Evolutionary conservation across 2,113 vertebrate species (phyloP).

Genomic region (Shinisaurus crocodilurus): DNA sequence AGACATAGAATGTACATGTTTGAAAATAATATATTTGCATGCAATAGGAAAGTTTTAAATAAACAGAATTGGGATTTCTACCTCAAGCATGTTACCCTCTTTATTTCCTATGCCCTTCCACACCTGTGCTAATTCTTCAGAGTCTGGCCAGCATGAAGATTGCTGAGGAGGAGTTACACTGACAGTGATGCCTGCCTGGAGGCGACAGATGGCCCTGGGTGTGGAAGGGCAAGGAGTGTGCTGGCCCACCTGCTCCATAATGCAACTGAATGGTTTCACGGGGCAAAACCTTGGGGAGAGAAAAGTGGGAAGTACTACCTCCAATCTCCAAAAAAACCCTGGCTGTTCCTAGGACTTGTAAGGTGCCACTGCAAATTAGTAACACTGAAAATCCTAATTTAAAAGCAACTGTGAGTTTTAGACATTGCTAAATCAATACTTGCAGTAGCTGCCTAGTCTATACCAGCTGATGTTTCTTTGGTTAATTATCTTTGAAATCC

Average conservation of each 20-base stretch:
- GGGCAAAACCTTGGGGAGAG: neutral
- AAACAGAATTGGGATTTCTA: neutral
- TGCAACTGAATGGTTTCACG: neutral
- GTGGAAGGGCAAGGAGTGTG: neutral
- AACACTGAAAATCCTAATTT: constrained; percentile 80
- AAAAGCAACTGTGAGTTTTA: constrained; percentile 59
- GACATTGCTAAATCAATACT: constrained; percentile 78
- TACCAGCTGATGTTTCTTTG: constrained; percentile 58
- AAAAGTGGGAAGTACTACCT: neutral
- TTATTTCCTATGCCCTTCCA: neutral
- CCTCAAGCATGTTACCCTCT: neutral
- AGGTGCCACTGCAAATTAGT: constrained; percentile 69
- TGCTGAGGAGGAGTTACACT: neutral
- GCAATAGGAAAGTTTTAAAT: neutral
- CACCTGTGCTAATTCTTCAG: too few species aligned
- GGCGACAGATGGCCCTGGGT: neutral
- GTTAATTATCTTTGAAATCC: constrained; percentile 47
- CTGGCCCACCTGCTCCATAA: neutral
- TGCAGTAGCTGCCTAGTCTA: constrained; percentile 68
- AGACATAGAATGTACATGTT: neutral
- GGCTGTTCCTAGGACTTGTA: constrained; percentile 4
- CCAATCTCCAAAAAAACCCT: neutral
- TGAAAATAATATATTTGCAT: neutral
- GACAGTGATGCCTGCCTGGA: neutral
- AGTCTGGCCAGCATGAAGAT: neutral